Evolutionary conservation across 2,797 vertebrate genomes (phyloP).

Genomic region (Macrochelys suwanniensis): DNA sequence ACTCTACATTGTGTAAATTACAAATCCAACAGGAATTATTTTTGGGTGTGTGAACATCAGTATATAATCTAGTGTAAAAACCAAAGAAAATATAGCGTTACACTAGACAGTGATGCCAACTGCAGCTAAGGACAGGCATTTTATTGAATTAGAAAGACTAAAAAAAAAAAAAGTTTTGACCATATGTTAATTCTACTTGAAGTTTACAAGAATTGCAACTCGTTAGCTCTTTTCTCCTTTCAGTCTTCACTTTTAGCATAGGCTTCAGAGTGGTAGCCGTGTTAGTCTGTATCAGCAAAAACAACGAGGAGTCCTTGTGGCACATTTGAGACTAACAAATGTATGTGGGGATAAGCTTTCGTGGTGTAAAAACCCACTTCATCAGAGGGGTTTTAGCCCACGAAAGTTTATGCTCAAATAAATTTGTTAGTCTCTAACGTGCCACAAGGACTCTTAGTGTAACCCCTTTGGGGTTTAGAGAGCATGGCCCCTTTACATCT

Average conservation of each 20-base stretch:
- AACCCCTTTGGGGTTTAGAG: no score
- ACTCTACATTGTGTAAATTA: not conserved
- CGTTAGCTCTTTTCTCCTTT: not conserved
- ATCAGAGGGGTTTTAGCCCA: no score
- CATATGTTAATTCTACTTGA: not conserved
- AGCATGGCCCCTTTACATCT: no score
- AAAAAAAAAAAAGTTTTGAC: not conserved
- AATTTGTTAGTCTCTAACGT: no score
- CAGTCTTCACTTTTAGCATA: not conserved
- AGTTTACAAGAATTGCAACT: not conserved
- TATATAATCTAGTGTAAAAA: not conserved
- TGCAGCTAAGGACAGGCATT: not conserved
- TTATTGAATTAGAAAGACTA: not conserved
- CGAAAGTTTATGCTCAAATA: no score
- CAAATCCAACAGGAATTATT: not conserved
- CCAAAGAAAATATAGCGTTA: not conserved
- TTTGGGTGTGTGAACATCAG: not conserved
- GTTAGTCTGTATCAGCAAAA: no score
- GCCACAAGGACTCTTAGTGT: no score
- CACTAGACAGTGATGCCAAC: not conserved
- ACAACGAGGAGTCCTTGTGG: no score
- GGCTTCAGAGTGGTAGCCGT: no score
- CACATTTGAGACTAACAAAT: no score
- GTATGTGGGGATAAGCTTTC: no score
- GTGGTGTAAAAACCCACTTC: no score